Evolutionary conservation across 2,888 invertebrate genomes (phyloP), one percentile per base, ranked within the genome.

Genomic region (Metellina segmentata): DNA sequence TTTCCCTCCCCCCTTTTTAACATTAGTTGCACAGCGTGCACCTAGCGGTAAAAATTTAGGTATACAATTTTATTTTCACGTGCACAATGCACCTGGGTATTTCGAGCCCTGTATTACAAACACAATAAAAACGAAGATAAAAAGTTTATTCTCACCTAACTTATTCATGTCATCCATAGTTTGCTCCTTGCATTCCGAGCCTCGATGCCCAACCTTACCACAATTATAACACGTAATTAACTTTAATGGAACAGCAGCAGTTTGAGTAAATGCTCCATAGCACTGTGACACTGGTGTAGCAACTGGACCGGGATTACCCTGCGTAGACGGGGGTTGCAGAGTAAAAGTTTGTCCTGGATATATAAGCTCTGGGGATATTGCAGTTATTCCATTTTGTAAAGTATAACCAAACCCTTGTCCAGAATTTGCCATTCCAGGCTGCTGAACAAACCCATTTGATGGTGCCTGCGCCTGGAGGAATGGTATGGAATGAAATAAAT

Each of bases 111-210:
- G n/a, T n/a, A n/a, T 34, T 34, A 34, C 16, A 61, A 61, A 16
- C 19, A n/a, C 1, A 52, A 52, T 19, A 52, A 77, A 86, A 16
- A 61, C 11, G 6, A 13, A 61, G 2, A 48, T 8, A 71, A 19
- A 81, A 51, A 51, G 34, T 19, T 53, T n/a, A n/a, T 70, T 20
- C 19, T 70, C 78, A 92, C 92, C 89, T 86, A 82, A 69, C 94
- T 95, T 95, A 82, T 98, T 97, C 95, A 98, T 97, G 95, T 98
- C 98, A 95, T 99, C 98, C 96, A 98, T 98, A 89, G 98, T 98
- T 93, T 97, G 97, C 95, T 98, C 98, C 94, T 97, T 97, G 95
- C 98, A 99, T 94, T 98, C 98, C 94, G 96, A 96, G 49, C 98
- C 98, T 83, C 96, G 96, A 95, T 99, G 98, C 85, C 96, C 97